Conservation (phyloP, 64 coral and sea anemone species). For the Acropora yongei region DNA sequence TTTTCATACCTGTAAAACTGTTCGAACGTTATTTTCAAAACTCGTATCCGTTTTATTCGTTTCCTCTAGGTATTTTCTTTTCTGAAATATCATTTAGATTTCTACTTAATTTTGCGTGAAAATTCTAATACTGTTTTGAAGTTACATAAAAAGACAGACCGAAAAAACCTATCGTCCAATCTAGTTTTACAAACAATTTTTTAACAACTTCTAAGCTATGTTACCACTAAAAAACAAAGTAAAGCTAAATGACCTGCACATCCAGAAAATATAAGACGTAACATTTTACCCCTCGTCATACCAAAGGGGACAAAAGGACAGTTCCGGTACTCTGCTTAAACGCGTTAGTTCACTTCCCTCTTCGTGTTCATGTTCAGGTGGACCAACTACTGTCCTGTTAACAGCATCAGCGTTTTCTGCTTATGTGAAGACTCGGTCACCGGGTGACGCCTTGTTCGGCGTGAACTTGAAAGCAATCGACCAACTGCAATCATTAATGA, state of each 20-base stretch:
- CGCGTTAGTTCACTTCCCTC: not conserved
- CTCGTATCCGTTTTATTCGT: not conserved
- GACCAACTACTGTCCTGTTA: too few relatives aligned
- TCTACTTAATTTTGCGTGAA: not conserved
- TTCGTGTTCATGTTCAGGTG: too few relatives aligned
- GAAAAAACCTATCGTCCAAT: not conserved
- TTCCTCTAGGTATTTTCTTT: not conserved
- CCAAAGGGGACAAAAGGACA: not conserved
- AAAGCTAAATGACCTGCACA: not conserved
- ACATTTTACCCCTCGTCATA: not conserved
- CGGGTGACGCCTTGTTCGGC: too few relatives aligned
- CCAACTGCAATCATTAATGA: too few relatives aligned
- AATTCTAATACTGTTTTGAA: constrained; percentile 1
- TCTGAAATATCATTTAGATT: not conserved
- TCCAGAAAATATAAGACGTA: not conserved
- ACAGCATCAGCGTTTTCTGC: too few relatives aligned
- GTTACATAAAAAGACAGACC: not conserved
- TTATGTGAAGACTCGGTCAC: too few relatives aligned
- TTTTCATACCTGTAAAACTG: not conserved
- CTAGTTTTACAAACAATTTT: not conserved
- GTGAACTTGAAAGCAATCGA: too few relatives aligned
- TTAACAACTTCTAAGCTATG: not conserved
- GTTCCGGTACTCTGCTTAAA: not conserved
- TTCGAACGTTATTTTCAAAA: not conserved
- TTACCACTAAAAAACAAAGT: not conserved